These are phyloP conservation scores for Hanleya hanleyi DNA, from an alignment of 2,888 invertebrate species.

Conservation along the genomic window DNA sequence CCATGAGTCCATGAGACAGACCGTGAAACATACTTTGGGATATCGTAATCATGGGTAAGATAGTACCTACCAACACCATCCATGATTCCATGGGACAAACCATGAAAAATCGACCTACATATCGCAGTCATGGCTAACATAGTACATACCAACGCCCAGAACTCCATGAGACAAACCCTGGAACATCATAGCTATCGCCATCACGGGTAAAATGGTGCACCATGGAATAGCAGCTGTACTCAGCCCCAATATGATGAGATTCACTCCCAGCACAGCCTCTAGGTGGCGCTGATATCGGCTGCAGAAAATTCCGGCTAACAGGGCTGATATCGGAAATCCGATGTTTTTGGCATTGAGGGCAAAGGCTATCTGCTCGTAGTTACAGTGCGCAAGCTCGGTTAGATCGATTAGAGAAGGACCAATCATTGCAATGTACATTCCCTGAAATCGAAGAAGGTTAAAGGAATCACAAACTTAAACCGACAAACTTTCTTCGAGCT, in stretches of 20 bases:
- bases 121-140: too few species aligned
- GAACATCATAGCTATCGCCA: neutral
- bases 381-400: neutral
- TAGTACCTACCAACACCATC: too few species aligned
- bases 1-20: too few species aligned
- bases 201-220: neutral
- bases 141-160: conserved; percentile 5
- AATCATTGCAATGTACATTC: neutral
- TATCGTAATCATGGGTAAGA: too few species aligned
- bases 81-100: too few species aligned
- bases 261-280: neutral
- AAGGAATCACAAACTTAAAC: too few species aligned
- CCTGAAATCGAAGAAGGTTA: too few species aligned
- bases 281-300: neutral
- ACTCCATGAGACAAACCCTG: neutral
- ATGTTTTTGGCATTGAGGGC: neutral
- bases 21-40: too few species aligned
- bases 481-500: too few species aligned
- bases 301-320: neutral
- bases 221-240: neutral
- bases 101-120: too few species aligned
- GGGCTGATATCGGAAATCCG: neutral
- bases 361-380: conserved; percentile 1
- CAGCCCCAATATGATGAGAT: neutral
- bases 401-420: neutral